Evolutionary conservation across 2,113 vertebrate genomes (phyloP).

Genomic region (Mobula birostris): DNA sequence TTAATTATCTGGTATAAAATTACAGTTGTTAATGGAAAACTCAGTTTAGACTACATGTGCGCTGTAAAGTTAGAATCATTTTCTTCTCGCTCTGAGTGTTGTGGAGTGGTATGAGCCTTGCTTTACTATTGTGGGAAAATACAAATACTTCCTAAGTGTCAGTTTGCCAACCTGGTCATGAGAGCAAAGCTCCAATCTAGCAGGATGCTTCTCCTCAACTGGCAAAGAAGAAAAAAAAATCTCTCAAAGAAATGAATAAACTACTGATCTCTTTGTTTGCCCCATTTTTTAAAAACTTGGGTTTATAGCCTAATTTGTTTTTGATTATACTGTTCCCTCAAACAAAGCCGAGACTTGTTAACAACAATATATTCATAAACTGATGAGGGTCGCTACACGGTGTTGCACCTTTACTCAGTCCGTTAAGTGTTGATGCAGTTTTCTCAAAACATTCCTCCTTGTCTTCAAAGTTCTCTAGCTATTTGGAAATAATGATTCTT

Average conservation of each 20-base stretch:
- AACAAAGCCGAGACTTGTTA: neutral
- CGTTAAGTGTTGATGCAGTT: neutral
- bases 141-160: neutral
- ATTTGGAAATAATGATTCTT: neutral
- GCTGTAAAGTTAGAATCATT: neutral
- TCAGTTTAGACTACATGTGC: neutral
- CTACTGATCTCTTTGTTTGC: neutral
- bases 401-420: neutral
- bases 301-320: neutral
- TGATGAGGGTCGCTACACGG: neutral
- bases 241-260: neutral
- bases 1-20: neutral
- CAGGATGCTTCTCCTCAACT: neutral
- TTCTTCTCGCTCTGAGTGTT: neutral
- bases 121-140: neutral
- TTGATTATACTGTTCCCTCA: neutral
- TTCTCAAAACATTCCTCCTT: neutral
- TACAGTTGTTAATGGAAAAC: neutral
- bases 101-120: neutral
- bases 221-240: too few relatives aligned
- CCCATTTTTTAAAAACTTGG: neutral
- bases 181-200: neutral
- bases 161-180: neutral
- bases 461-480: neutral
- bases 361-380: neutral